These are phyloP conservation scores for Venustaconcha ellipsiformis DNA, from an alignment of 1,140 invertebrate species.

Conservation along the genomic window DNA sequence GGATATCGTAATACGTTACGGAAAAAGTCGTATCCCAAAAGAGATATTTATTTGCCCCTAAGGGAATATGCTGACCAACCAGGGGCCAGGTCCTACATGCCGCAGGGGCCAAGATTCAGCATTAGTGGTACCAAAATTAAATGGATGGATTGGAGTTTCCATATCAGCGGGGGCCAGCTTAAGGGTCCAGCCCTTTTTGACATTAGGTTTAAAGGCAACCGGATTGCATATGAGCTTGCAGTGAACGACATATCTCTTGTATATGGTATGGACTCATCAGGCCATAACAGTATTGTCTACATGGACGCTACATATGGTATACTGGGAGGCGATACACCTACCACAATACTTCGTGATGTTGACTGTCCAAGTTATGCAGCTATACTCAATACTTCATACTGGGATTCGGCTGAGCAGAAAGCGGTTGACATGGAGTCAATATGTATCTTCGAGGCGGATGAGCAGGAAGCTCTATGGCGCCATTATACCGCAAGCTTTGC, in stretches of 20 bases:
- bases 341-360: slow-evolving; percentile 22
- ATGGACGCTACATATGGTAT: no score
- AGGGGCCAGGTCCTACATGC: slow-evolving; percentile 41
- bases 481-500: slow-evolving; percentile 44
- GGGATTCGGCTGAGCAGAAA: slow-evolving; percentile 22
- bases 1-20: not conserved
- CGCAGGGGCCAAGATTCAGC: slow-evolving; percentile 44
- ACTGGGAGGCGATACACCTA: no score
- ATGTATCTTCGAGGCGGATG: slow-evolving; percentile 60
- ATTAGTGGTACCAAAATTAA: slow-evolving; percentile 35
- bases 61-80: slow-evolving; percentile 11
- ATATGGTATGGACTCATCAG: slow-evolving; percentile 45
- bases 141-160: slow-evolving; percentile 19
- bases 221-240: slow-evolving; percentile 58
- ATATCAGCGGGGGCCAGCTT: slow-evolving; percentile 37
- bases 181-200: slow-evolving; percentile 47
- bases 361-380: slow-evolving; percentile 57
- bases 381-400: slow-evolving; percentile 40
- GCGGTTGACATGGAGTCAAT: slow-evolving; percentile 36
- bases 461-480: slow-evolving; percentile 40
- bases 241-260: slow-evolving; percentile 55
- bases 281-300: not conserved
- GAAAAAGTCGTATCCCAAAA: not conserved
- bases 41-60: slow-evolving; percentile 3
- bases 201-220: slow-evolving; percentile 40